Base-by-base conservation (phyloP, 2,797 vertebrate species). In the Okamejei kenojei region DNA sequence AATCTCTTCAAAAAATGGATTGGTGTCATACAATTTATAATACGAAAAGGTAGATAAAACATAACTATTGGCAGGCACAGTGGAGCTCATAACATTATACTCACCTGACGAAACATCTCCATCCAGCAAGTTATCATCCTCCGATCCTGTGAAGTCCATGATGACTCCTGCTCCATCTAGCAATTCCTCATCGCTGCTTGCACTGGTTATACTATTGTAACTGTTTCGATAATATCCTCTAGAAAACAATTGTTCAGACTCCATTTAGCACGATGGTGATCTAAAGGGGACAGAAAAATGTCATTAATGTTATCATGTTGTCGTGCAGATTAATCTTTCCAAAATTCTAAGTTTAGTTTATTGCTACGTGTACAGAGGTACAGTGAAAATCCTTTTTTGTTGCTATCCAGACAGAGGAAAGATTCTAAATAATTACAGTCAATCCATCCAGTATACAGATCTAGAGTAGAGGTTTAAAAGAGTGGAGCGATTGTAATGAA, bases 181-280 rank as follows among this genome's bases (percentile, higher is more conserved):
- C 95, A 99, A 97, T 94, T 99, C 99, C 95, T 99, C 99, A 97
- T 99, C 98, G 0, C 99, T 99, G 96, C 99, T 99, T 94, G 98
- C 99, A 93, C 99, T 99, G 93, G 98, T 97, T 95, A 99, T 99
- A 96, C 99, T 99, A 96, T 99, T 99, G 96, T 99, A 99, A 96
- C 98, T 99, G 97, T 98, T 99, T 96, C 98, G 97, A 96, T 97
- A 98, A 96, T 98, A 98, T 95, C 98, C 98, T 97, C 98, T 98
- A 96, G 97, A 98, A 96, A 99, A 99, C 96, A 99, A 96, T 97
- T 99, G 99, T 96, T 99, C 98, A 96, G 98, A 99, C 98, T 99
- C 99, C 99, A 99, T 99, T 98, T 98, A 99, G 97, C 96, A 97
- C 96, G 94, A 94, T 95, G 95, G 95, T 95, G 94, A 96, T 97